A percentile compares a stretch with the other conserved stretches of the same genome.
Evolutionary conservation across 2,797 vertebrate species (phyloP).

Genomic region (Tapera naevia): DNA sequence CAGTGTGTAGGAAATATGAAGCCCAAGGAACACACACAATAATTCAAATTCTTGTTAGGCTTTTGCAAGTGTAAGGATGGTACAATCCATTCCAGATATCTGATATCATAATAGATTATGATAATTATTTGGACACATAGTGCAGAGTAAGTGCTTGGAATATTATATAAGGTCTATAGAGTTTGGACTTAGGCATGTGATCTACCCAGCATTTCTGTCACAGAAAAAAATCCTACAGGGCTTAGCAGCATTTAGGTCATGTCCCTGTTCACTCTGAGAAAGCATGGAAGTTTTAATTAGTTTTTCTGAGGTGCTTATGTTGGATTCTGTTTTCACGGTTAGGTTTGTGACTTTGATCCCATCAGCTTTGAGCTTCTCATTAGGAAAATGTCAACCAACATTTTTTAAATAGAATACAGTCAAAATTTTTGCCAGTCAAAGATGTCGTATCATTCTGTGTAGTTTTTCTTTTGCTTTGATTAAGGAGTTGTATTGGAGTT

Average conservation of each 20-base stretch:
- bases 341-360: neutral
- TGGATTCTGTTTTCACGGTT: neutral
- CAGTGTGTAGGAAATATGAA: constrained; percentile 38
- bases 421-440: neutral
- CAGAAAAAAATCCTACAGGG: neutral
- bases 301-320: neutral
- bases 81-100: constrained; percentile 3
- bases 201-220: neutral
- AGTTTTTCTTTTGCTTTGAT: neutral
- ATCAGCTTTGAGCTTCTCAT: neutral
- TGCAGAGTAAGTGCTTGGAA: constrained; percentile 29
- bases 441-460: neutral
- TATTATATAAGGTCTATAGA: constrained; percentile 17
- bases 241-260: constrained; percentile 17
- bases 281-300: constrained; percentile 2
- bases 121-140: constrained; percentile 55
- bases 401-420: neutral
- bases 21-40: neutral
- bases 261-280: neutral
- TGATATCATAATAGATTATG: constrained; percentile 48
- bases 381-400: neutral
- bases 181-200: constrained; percentile 25
- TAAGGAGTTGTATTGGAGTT: neutral
- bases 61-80: neutral
- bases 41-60: neutral